phyloP scores from a whole-genome alignment of 1,140 invertebrate genomes.

The Zaprionus taronus region DNA sequence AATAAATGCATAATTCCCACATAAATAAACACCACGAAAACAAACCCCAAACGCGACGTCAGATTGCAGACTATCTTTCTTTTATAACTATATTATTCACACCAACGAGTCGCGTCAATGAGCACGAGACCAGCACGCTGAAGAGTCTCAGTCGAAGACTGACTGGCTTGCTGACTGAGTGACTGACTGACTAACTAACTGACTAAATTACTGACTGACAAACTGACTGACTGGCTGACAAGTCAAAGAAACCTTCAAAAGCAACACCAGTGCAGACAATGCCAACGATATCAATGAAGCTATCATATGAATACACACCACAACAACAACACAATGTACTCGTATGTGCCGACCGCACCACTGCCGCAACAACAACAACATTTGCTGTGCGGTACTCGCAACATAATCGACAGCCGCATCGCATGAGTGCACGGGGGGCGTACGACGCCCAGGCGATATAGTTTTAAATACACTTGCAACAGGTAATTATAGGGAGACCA shows the following conservation, averaged over 20 bases:
- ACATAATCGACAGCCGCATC: constrained; percentile 45
- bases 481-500: constrained; percentile 54
- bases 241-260: constrained; percentile 77
- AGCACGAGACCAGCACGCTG: constrained; percentile 50
- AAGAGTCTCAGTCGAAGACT: constrained; percentile 27
- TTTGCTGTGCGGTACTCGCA: constrained; percentile 28
- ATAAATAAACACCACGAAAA: constrained; percentile 71
- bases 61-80: constrained; percentile 45
- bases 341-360: constrained; percentile 5
- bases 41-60: constrained; percentile 26
- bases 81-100: constrained; percentile 64
- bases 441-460: constrained; percentile 57
- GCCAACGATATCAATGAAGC: constrained; percentile 75
- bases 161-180: constrained; percentile 33
- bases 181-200: constrained; percentile 38
- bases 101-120: constrained; percentile 59
- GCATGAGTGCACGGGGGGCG: constrained; percentile 59
- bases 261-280: constrained; percentile 69
- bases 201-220: constrained; percentile 36
- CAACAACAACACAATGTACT: constrained; percentile 59
- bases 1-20: constrained; percentile 74
- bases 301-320: constrained; percentile 57
- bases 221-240: constrained; percentile 50
- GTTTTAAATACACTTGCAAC: constrained; percentile 50
- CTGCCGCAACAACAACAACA: constrained; percentile 17